Evolutionary conservation across 2,888 invertebrate genomes (phyloP).

Genomic region (Melinopterus prodromus): DNA sequence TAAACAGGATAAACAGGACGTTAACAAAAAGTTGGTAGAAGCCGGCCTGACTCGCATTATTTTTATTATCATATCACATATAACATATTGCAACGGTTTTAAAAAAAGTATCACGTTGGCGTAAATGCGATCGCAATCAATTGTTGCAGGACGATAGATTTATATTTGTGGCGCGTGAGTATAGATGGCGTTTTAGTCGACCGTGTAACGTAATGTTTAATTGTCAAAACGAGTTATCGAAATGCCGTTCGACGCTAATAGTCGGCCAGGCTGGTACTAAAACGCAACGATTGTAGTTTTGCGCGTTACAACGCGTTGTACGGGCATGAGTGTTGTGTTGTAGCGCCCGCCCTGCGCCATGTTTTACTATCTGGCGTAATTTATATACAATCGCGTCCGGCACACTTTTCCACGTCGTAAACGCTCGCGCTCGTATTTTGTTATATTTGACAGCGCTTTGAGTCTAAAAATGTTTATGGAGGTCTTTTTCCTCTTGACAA

Average conservation of each 20-base stretch:
- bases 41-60: no score
- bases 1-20: no score
- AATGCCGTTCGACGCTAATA: background rate
- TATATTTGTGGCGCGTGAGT: background rate
- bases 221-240: conserved; percentile 4
- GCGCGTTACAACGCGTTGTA: background rate
- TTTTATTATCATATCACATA: no score
- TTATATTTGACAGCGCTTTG: no score
- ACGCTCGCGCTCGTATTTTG: background rate
- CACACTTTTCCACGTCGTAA: background rate
- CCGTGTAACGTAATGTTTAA: background rate
- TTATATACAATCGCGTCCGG: background rate
- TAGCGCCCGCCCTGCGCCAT: background rate
- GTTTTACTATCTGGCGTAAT: background rate
- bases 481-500: no score
- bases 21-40: no score
- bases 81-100: no score
- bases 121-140: background rate
- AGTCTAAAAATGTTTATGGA: no score
- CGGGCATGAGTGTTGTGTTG: background rate
- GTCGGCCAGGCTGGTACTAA: background rate
- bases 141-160: background rate
- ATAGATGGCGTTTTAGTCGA: background rate
- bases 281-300: background rate
- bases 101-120: background rate